Evolutionary conservation across 2,888 invertebrate genomes (phyloP), one percentile per base, ranked within the genome.

Genomic region (Acleris holmiana): DNA sequence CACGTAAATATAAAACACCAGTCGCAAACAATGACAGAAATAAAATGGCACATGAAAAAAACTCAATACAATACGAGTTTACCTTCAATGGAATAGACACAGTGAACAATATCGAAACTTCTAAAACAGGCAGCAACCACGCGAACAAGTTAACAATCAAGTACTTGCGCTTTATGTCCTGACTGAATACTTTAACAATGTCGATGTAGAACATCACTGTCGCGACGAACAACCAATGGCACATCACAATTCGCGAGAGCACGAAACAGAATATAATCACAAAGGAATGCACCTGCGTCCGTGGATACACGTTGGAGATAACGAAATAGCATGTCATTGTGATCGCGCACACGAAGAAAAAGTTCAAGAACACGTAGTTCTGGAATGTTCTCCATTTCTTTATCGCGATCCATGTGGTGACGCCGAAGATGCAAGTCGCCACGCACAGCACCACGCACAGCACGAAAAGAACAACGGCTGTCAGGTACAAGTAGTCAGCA

Each of bases 171-270:
- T 40, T 56, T 4, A 64, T 15, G 17, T 8, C 46, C 8, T 18
- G 60, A 17, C 47, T 18, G 41, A 67, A 67, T 40, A 67, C 64
- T 59, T 63, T 51, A 15, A 67, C 67, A 2, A 67, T 56, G 25
- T 67, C 67, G 40, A 67, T 51, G 56, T 67, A 67, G 18, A 67
- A 64, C 59, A 67, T 63, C 6, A 64, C n/a, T 0, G 67, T 63
- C 1, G 64, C 41, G 18, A 67, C 48, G 10, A 64, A 49, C 40
- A 67, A 51, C 63, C 63, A 67, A 18, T 59, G 59, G 40, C 64
- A 59, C 63, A 56, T 64, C 8, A 56, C 25, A 17, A 58, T 54
- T 7, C 64, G 35, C 2, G 64, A 58, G 2, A 64, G 29, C 23
- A 64, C 53, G 51, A 63, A 63, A 6, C 15, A 21, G 41, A 64